Percentiles rank a stretch among this genome's conserved stretches.
Conservation (phyloP, 2,113 vertebrate species). For the Zosterops pallidus region DNA sequence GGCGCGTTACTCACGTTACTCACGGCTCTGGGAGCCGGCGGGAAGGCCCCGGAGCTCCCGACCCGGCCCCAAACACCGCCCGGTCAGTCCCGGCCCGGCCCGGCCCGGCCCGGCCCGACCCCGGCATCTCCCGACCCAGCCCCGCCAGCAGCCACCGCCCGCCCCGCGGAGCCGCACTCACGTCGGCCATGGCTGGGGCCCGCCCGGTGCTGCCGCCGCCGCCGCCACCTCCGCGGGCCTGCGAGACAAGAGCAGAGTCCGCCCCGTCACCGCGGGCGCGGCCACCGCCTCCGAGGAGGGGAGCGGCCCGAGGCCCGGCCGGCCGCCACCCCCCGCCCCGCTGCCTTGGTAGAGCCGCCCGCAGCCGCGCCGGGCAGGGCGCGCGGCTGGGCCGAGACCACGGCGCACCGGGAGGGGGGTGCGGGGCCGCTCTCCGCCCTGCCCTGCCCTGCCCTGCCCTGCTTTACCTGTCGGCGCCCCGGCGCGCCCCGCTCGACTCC, state of each 20-base stretch:
- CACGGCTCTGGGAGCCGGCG: not conserved
- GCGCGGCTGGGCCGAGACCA: not conserved
- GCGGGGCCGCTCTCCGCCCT: not conserved
- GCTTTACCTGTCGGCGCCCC: not conserved
- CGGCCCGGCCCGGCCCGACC: too few relatives aligned
- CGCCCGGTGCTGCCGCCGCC: not conserved
- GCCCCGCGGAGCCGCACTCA: not conserved
- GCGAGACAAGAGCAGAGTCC: not conserved
- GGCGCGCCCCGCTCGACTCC: not conserved
- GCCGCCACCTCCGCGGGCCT: not conserved
- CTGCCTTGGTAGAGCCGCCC: not conserved
- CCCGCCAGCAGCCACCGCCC: not conserved
- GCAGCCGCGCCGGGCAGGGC: too few relatives aligned
- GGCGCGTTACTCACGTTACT: not conserved
- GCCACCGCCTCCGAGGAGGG: not conserved
- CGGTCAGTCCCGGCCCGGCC: too few relatives aligned
- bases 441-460: not conserved
- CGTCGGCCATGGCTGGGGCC: slow-evolving; percentile 14
- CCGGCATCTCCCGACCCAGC: not conserved
- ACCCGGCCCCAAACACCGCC: not conserved
- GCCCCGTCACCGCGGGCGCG: not conserved
- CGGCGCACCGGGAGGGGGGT: too few relatives aligned
- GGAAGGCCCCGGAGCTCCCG: not conserved
- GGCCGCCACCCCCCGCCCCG: not conserved
- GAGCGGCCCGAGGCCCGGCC: not conserved